These are phyloP conservation scores for Xylocampa areola DNA, from an alignment of 2,888 invertebrate genomes.

Conservation along the genomic window DNA sequence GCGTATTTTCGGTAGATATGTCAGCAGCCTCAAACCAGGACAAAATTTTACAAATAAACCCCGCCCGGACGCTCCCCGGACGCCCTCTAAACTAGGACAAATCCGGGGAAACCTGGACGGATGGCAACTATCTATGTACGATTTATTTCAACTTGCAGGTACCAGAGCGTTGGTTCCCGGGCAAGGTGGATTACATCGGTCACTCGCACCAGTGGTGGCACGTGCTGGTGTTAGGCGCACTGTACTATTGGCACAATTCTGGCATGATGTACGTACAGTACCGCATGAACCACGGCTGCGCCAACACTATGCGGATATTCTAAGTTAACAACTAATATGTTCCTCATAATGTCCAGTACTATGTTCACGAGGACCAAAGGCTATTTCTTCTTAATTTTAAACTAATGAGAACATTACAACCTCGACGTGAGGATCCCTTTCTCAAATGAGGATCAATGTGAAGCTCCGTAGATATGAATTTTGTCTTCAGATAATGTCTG, in stretches of 20 bases:
- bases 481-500: conserved; percentile 10
- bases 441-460: conserved; percentile 1
- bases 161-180: conserved; percentile 96
- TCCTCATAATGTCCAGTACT: no score
- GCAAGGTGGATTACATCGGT: conserved; percentile 97
- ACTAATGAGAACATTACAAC: not conserved
- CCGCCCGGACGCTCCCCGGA: no score
- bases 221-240: conserved; percentile 95
- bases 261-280: conserved; percentile 95
- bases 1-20: no score
- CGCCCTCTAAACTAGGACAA: no score
- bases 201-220: conserved; percentile 99
- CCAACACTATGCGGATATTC: conserved; percentile 91
- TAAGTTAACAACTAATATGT: conserved; percentile 56
- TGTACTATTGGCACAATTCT: conserved; percentile 98
- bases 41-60: no score
- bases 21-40: no score
- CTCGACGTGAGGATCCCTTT: not conserved
- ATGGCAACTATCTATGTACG: no score
- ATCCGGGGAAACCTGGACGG: no score
- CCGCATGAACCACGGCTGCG: conserved; percentile 94
- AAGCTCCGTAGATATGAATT: conserved; percentile 4
- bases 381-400: no score
- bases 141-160: no score
- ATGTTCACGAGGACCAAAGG: no score